Conservation (phyloP, 1,140 invertebrate species). For the Drosophila persimilis region DNA sequence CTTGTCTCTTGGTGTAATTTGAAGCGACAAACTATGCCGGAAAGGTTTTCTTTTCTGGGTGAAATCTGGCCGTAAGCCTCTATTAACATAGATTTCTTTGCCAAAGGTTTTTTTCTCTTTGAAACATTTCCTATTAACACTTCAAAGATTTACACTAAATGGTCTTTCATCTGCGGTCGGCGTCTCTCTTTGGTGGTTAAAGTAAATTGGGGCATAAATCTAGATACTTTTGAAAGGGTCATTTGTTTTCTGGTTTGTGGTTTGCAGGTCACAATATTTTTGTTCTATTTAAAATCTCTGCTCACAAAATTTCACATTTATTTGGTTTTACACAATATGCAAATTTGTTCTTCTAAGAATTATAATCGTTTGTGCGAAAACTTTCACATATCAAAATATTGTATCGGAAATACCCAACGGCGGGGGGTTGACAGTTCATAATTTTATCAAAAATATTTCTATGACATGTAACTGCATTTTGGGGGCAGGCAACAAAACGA, state of each 20-base stretch:
- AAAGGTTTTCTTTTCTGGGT: constrained; percentile 39
- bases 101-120: not conserved
- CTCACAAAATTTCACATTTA: constrained; percentile 49
- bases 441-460: constrained; percentile 16
- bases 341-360: constrained; percentile 55
- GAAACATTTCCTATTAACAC: constrained; percentile 29
- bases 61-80: constrained; percentile 24
- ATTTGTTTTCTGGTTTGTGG: constrained; percentile 21
- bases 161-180: not conserved
- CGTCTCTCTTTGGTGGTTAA: constrained; percentile 20
- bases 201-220: constrained; percentile 55
- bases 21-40: constrained; percentile 13
- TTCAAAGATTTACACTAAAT: constrained; percentile 15
- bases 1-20: not conserved
- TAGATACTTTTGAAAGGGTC: constrained; percentile 51
- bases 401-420: constrained; percentile 24
- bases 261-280: constrained; percentile 32
- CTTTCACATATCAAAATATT: constrained; percentile 58
- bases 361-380: constrained; percentile 34
- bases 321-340: constrained; percentile 48
- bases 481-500: constrained; percentile 32
- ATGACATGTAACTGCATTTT: constrained; percentile 9
- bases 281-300: constrained; percentile 30
- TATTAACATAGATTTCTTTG: constrained; percentile 37
- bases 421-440: constrained; percentile 40